These are phyloP conservation scores for Poeciliopsis retropinna DNA, from an alignment of 2,113 vertebrate genomes.

Conservation along the genomic window DNA sequence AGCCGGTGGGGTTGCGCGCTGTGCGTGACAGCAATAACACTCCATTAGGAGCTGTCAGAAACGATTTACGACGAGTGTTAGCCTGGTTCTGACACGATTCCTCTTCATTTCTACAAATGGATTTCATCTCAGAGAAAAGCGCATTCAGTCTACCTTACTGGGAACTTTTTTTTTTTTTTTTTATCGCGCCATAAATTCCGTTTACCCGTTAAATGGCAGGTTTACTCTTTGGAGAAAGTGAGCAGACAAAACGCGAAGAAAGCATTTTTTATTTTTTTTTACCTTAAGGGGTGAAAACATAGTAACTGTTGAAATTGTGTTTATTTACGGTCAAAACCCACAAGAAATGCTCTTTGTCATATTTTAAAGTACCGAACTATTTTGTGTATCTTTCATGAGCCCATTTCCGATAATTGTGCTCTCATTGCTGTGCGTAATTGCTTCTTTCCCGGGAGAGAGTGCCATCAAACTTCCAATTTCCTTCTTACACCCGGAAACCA, in stretches of 20 bases:
- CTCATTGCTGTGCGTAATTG: conserved; percentile 70
- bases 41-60: conserved; percentile 66
- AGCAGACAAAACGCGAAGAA: conserved; percentile 1
- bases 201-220: conserved; percentile 38
- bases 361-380: conserved; percentile 36
- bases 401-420: conserved; percentile 64
- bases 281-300: neutral
- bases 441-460: conserved; percentile 68
- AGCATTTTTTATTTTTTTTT: neutral
- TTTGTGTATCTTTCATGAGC: conserved; percentile 55
- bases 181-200: conserved; percentile 56
- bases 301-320: conserved; percentile 2
- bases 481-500: conserved; percentile 65
- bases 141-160: conserved; percentile 33
- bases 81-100: conserved; percentile 39
- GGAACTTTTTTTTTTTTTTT: conserved; percentile 42
- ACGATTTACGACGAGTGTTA: conserved; percentile 70
- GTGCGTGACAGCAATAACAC: conserved; percentile 66
- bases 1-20: conserved; percentile 21
- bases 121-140: conserved; percentile 34
- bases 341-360: conserved; percentile 11
- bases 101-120: conserved; percentile 48
- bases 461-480: conserved; percentile 74
- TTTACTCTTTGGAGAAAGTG: conserved; percentile 31
- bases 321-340: conserved; percentile 13